Evolutionary conservation across 1,140 invertebrate genomes (phyloP), one percentile per base, ranked within the genome.

Genomic region (Pseudomyrmex gracilis): DNA sequence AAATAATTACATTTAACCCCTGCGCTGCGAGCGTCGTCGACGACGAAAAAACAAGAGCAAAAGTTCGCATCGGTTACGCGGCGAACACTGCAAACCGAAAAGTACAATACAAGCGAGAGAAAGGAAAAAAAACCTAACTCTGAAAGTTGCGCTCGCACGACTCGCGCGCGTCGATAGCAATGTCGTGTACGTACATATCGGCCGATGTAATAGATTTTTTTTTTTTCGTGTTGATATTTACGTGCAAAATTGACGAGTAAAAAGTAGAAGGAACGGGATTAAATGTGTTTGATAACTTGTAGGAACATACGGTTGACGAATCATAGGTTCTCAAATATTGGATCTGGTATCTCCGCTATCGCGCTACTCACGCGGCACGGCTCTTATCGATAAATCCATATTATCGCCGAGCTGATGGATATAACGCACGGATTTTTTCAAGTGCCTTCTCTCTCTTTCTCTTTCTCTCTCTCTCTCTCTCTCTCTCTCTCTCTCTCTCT

Each of bases 1-100:
- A 90, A 91, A 91, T 91, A 91, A 91, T 90, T 91, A 55, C 88
- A 86, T 86, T 91, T 91, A 91, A 86, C 88, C 87, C 87, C 82
- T 60, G 85, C 86, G 17, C 7, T 9, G 47, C 2, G 13, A 20
- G 17, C 57, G 57, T 60, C 70, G 53, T 51, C 60, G 47, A 20
- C 61, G 24, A n/a, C 20, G 68, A 47, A 34, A 34, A 7, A 34
- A 34, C 34, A 34, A 34, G 7, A 34, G 5, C 34, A 34, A 34
- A 66, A 77, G 24, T 20, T 57, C 76, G 76, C 64, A 66, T 24
- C 47, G 8, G 47, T 64, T 66, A 53, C 47, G n/a, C 47, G 47
- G 24, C 47, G 47, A 47, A 47, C 20, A 20, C 47, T 24, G 24
- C 74, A 20, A 61, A 61, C 2, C 63, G 74, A 22, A 34, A 77